A percentile compares a stretch with the other conserved stretches of the same genome.
Conservation (phyloP, 2,113 vertebrate genomes). For the Zingel zingel region DNA sequence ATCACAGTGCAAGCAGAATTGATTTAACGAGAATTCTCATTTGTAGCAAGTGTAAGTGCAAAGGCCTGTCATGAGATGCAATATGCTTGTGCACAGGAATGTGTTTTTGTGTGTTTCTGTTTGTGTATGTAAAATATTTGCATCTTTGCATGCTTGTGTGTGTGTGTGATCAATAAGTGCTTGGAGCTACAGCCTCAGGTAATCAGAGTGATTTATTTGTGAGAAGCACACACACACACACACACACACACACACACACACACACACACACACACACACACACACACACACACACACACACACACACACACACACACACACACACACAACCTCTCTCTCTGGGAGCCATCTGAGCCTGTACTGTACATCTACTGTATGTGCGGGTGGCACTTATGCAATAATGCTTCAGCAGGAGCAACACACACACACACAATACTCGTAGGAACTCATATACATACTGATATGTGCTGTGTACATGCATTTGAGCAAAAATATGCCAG, state of each 20-base stretch:
- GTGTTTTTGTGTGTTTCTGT: background rate
- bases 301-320: background rate
- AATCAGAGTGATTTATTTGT: constrained; percentile 41
- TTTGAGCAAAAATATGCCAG: background rate
- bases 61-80: background rate
- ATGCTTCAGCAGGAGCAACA: too few relatives aligned
- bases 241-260: background rate
- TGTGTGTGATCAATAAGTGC: constrained; percentile 22
- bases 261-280: background rate
- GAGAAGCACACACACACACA: background rate
- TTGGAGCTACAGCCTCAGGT: constrained; percentile 19
- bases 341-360: too few relatives aligned
- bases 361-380: too few relatives aligned
- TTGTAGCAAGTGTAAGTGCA: background rate
- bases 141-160: background rate
- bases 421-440: too few relatives aligned
- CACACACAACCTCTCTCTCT: too few relatives aligned
- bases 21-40: background rate
- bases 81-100: background rate
- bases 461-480: background rate
- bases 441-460: too few relatives aligned
- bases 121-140: background rate
- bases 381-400: too few relatives aligned
- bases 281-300: background rate
- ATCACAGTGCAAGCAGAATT: background rate